These are phyloP conservation scores for Mustela lutreola DNA, from an alignment of 2,113 vertebrate genomes.

Conservation along the genomic window DNA sequence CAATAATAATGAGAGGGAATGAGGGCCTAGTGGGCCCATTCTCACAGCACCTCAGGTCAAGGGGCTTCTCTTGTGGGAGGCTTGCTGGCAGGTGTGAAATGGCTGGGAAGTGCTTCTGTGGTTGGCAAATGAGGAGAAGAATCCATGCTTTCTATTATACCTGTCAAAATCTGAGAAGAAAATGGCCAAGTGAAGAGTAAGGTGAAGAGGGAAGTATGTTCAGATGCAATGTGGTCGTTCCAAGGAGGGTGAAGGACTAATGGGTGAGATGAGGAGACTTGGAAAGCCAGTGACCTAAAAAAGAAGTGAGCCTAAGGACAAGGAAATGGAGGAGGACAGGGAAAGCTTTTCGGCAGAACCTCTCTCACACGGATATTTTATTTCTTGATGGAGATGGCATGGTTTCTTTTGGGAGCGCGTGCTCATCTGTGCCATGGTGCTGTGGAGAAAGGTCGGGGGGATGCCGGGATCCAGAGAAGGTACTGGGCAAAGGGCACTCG, in stretches of 20 bases:
- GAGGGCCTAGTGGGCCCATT: neutral
- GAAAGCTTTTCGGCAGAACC: neutral
- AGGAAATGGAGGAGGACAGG: neutral
- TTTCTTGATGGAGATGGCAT: slow-evolving; percentile 23
- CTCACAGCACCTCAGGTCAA: neutral
- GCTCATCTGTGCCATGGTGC: neutral
- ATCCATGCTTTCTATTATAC: neutral
- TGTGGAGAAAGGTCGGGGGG: neutral
- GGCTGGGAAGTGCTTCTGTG: neutral
- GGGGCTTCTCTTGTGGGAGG: neutral
- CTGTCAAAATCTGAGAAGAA: neutral
- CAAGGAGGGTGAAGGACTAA: neutral
- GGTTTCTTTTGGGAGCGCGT: neutral
- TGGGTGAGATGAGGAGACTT: slow-evolving; percentile 34
- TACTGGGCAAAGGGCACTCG: neutral
- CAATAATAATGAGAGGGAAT: neutral
- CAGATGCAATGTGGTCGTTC: neutral
- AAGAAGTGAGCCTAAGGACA: slow-evolving; percentile 4
- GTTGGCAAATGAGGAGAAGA: slow-evolving; percentile 8
- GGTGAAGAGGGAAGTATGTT: slow-evolving; percentile 20
- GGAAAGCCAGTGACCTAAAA: slow-evolving; percentile 52
- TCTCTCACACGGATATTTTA: neutral
- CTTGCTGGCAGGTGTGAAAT: neutral
- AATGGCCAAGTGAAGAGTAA: slow-evolving; percentile 15
- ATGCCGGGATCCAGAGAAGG: neutral